Conservation (phyloP, 1,140 invertebrate genomes). For the Tetranychus cinnabarinus region DNA sequence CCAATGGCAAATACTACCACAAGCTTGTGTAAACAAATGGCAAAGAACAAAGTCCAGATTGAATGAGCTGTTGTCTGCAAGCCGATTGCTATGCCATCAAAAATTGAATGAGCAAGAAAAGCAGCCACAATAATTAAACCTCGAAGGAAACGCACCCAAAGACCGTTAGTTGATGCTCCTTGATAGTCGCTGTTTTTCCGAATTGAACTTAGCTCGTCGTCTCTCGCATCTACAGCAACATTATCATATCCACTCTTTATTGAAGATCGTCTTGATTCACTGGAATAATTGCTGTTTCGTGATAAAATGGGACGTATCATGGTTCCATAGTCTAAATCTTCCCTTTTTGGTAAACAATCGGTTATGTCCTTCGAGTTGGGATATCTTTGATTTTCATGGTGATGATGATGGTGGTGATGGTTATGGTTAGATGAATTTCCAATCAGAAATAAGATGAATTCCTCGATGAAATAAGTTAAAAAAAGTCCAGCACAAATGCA, state of each 20-base stretch:
- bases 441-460: conserved; percentile 19
- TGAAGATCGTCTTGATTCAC: neutral
- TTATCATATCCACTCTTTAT: neutral
- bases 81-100: conserved; percentile 64
- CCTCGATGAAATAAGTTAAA: conserved; percentile 58
- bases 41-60: conserved; percentile 54
- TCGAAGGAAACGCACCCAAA: neutral
- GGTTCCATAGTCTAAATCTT: no score
- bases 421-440: neutral
- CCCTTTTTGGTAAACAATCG: neutral
- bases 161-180: neutral
- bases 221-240: neutral
- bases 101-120: conserved; percentile 65
- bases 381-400: neutral
- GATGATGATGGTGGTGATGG: neutral
- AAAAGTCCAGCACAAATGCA: conserved; percentile 54
- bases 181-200: neutral
- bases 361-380: neutral
- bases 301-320: neutral
- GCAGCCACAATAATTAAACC: conserved; percentile 24
- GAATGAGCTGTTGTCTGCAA: conserved; percentile 34
- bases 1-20: neutral
- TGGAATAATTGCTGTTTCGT: neutral
- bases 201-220: neutral
- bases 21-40: conserved; percentile 46